Evolutionary conservation across 1,140 invertebrate genomes (phyloP).

Genomic region (Drosophila novamexicana): DNA sequence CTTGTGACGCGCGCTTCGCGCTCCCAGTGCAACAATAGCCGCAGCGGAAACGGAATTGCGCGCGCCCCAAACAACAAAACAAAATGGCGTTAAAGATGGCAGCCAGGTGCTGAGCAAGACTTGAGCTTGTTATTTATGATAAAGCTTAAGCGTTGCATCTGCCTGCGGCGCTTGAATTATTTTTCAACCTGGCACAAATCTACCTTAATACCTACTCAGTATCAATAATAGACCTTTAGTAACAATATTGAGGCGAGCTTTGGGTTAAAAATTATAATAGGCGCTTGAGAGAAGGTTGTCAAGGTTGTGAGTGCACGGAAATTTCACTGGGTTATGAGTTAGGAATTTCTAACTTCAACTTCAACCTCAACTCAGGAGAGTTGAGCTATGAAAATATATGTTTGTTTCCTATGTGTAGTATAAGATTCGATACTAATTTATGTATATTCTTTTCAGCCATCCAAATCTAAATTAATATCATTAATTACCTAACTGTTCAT

Average conservation of each 20-base stretch:
- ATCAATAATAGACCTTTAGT: slow-evolving; percentile 33
- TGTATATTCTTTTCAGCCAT: too few relatives aligned
- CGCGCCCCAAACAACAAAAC: slow-evolving; percentile 23
- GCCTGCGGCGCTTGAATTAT: slow-evolving; percentile 21
- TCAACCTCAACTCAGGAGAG: too few relatives aligned
- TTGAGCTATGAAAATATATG: too few relatives aligned
- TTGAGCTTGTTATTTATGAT: slow-evolving; percentile 77
- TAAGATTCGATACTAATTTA: too few relatives aligned
- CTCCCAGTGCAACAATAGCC: slow-evolving; percentile 24
- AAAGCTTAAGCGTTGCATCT: slow-evolving; percentile 52
- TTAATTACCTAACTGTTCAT: too few relatives aligned
- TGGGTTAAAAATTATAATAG: too few relatives aligned
- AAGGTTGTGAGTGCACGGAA: too few relatives aligned
- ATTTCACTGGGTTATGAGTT: too few relatives aligned
- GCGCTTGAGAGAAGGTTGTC: too few relatives aligned
- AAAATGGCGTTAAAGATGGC: slow-evolving; percentile 52
- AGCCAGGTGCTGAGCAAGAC: slow-evolving; percentile 54
- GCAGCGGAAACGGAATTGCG: slow-evolving; percentile 39
- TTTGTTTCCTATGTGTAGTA: too few relatives aligned
- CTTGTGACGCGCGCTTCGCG: slow-evolving; percentile 12
- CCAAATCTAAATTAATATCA: too few relatives aligned
- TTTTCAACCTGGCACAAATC: slow-evolving; percentile 14
- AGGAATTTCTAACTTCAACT: too few relatives aligned
- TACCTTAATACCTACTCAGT: neutral
- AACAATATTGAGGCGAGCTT: neutral